Conservation (phyloP, 2,888 invertebrate genomes). For the Apamea anceps region DNA sequence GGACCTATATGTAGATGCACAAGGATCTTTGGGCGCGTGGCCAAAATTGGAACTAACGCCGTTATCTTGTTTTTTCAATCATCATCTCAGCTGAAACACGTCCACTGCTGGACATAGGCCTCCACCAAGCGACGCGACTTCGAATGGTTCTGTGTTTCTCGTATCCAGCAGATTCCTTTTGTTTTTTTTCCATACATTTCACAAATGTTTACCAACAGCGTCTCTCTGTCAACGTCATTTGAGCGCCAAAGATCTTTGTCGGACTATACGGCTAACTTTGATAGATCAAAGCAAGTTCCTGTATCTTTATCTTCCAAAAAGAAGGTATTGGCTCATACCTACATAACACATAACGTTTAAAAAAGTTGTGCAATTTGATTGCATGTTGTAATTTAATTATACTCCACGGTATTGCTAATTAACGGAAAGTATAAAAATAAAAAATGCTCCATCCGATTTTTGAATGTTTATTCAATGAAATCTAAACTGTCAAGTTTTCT, state of each 20-base stretch:
- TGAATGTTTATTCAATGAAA: background rate
- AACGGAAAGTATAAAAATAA: background rate
- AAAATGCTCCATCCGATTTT: background rate
- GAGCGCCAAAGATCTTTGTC: background rate
- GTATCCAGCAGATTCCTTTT: background rate
- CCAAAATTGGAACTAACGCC: background rate
- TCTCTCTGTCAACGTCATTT: background rate
- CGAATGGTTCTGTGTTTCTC: background rate
- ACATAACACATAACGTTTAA: background rate
- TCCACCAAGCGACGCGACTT: background rate
- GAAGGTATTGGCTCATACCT: background rate
- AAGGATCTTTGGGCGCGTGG: background rate
- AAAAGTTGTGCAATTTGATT: background rate
- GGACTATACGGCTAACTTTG: background rate
- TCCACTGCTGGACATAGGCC: background rate
- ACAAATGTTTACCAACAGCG: background rate
- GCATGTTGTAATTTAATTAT: background rate
- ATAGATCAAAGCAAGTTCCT: background rate
- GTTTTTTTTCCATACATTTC: background rate
- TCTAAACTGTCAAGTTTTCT: background rate
- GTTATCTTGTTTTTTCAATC: background rate
- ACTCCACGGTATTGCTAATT: background rate
- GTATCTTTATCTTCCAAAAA: background rate
- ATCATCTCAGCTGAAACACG: background rate
- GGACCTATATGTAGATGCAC: no score